Percentiles rank a stretch among this genome's conserved stretches.
Evolutionary conservation across 1,140 invertebrate genomes (phyloP).

Genomic region (silkworm (Bombyx mori)): ASM3026992v2 NC_085133.1:8347501-8348000

Average conservation of each 20-base stretch:
- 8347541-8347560: too few relatives aligned
- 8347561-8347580: too few relatives aligned
- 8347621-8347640: too few relatives aligned
- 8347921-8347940: not conserved
- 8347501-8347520: too few relatives aligned
- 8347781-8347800: slow-evolving; percentile 93
- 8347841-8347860: too few relatives aligned
- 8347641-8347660: too few relatives aligned
- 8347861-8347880: not conserved
- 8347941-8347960: not conserved
- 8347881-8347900: not conserved
- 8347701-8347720: too few relatives aligned
- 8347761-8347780: slow-evolving; percentile 89
- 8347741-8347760: slow-evolving; percentile 73
- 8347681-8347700: too few relatives aligned
- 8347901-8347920: not conserved
- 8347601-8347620: too few relatives aligned
- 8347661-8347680: too few relatives aligned
- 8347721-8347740: not conserved
- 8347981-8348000: not conserved
- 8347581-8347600: too few relatives aligned
- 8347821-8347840: not conserved
- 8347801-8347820: slow-evolving; percentile 79
- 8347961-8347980: not conserved
- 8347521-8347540: too few relatives aligned